phyloP scores from a whole-genome alignment of 2,797 vertebrate genomes.

The Staurois parvus region DNA sequence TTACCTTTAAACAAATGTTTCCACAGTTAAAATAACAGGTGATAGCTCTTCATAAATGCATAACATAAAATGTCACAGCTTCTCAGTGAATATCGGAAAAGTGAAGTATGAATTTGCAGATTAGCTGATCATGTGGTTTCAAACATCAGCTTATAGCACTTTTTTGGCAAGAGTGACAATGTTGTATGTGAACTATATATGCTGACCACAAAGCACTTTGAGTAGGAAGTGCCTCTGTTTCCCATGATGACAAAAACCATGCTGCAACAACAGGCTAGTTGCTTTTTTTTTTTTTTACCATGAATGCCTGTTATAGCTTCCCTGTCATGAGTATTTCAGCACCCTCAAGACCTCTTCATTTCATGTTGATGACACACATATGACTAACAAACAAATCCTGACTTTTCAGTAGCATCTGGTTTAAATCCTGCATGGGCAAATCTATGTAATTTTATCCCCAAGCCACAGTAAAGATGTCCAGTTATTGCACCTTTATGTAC shows the following conservation, averaged over 20 bases:
- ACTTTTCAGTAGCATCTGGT: conserved; percentile 25
- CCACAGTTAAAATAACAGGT: conserved; percentile 8
- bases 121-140: neutral
- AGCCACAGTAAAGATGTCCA: conserved; percentile 71
- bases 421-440: neutral
- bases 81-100: conserved; percentile 23
- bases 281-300: neutral
- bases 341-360: neutral
- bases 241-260: neutral
- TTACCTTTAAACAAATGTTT: conserved; percentile 5
- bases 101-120: neutral
- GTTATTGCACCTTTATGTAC: conserved; percentile 79
- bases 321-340: conserved; percentile 13
- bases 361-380: neutral
- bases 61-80: conserved; percentile 40
- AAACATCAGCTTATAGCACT: neutral
- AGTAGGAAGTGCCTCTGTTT: conserved; percentile 12
- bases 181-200: neutral
- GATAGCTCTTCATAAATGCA: neutral
- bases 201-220: conserved; percentile 18
- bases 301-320: neutral
- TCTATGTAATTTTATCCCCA: conserved; percentile 56
- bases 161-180: conserved; percentile 20
- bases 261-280: neutral
- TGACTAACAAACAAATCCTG: conserved; percentile 6